Conservation (phyloP, 1,140 invertebrate species). For the Macrobrachium nipponense region DNA sequence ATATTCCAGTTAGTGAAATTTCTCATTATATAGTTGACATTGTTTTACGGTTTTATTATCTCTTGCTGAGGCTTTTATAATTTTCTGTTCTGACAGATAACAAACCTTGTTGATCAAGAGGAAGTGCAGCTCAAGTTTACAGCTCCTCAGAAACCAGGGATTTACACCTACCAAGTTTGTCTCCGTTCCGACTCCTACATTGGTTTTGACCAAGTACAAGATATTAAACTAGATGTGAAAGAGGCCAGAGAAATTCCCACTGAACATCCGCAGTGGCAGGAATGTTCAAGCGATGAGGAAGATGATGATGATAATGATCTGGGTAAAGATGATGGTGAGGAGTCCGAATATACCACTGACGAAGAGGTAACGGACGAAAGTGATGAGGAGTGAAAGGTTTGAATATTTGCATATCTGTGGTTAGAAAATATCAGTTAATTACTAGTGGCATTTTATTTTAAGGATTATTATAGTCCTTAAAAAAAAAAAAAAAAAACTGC, state of each 20-base stretch:
- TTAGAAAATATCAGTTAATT: not conserved
- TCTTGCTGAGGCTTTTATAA: not conserved
- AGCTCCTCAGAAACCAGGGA: slow-evolving; percentile 90
- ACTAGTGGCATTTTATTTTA: not conserved
- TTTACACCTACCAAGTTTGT: slow-evolving; percentile 94
- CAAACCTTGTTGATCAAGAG: slow-evolving; percentile 81
- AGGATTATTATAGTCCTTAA: too few relatives aligned
- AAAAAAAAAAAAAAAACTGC: too few relatives aligned
- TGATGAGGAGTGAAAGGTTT: slow-evolving; percentile 51
- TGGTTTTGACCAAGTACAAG: slow-evolving; percentile 89
- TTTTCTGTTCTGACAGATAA: slow-evolving; percentile 66
- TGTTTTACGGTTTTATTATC: not conserved
- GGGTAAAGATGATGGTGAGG: slow-evolving; percentile 69
- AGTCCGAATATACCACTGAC: slow-evolving; percentile 65
- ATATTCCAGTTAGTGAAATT: too few relatives aligned
- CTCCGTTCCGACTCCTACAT: slow-evolving; percentile 96
- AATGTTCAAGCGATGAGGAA: slow-evolving; percentile 90
- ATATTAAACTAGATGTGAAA: slow-evolving; percentile 96
- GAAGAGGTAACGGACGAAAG: slow-evolving; percentile 65
- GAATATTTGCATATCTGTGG: not conserved
- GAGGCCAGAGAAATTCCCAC: slow-evolving; percentile 90
- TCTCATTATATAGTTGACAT: too few relatives aligned
- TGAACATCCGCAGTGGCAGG: slow-evolving; percentile 95
- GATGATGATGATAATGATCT: slow-evolving; percentile 76
- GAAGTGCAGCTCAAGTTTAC: slow-evolving; percentile 96